Percentiles rank a stretch among this genome's conserved stretches.
Evolutionary conservation across 2,113 vertebrate genomes (phyloP).

Genomic region (Prinia subflava): DNA sequence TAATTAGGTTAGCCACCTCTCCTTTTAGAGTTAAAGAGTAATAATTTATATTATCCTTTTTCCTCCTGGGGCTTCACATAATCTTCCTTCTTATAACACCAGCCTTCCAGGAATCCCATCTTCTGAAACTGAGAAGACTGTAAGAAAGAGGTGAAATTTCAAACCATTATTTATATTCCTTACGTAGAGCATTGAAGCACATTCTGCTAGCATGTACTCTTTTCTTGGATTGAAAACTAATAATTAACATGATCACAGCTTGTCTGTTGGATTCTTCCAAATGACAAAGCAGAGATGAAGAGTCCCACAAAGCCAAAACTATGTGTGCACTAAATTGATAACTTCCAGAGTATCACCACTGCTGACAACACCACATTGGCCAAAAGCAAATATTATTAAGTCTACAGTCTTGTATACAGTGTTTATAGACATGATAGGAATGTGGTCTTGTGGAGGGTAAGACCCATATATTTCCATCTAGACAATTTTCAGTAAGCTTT

Average conservation of each 20-base stretch:
- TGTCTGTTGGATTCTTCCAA: neutral
- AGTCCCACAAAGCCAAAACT: neutral
- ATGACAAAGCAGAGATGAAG: neutral
- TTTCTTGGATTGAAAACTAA: neutral
- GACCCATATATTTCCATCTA: constrained; percentile 16
- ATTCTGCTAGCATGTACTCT: neutral
- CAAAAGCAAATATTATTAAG: neutral
- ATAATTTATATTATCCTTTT: neutral
- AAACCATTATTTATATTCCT: neutral
- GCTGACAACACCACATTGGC: neutral
- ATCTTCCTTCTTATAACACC: neutral
- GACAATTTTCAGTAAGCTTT: constrained; percentile 25
- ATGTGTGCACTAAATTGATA: neutral
- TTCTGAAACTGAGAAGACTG: neutral
- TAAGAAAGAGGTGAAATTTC: neutral
- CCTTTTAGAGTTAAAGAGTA: neutral
- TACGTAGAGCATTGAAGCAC: neutral
- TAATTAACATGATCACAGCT: neutral
- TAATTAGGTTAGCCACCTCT: neutral
- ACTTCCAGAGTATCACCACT: neutral
- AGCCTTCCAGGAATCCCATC: neutral
- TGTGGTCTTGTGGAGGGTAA: neutral
- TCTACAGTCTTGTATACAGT: neutral
- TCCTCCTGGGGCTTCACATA: neutral
- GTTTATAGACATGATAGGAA: neutral